Evolutionary conservation across 2,797 vertebrate species (phyloP), one percentile per base, ranked within the genome.

Genomic region (Cirrhinus molitorella): DNA sequence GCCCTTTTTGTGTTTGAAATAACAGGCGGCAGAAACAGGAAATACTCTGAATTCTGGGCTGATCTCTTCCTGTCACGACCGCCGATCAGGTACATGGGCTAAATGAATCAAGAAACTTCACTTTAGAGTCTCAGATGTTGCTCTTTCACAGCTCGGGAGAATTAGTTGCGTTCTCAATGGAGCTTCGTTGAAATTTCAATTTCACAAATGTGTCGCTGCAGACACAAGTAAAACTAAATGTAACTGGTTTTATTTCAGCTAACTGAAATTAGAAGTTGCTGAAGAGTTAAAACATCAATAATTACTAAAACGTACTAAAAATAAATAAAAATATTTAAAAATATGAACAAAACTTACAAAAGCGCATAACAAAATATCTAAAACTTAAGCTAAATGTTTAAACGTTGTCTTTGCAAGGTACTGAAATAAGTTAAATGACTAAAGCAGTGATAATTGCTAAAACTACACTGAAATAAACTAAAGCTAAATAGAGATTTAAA

Each of bases 11-110:
- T 23, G 31, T 75, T 16, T 57, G 51, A 57, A 23, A 57, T 5
- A 55, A 23, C 73, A 75, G 37, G 53, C 3, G 1, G 0, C 31
- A 23, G 10, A 61, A 19, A 47, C 55, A 47, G 74, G 74, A 77
- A 63, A 21, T 77, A 21, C n/a, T 77, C 40, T 21, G 74, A 63
- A 12, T 59, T 75, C 73, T 75, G 73, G 3, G 34, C 34, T 57
- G 73, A 75, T 57, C 74, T 45, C 55, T 61, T 61, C 74, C 55
- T 61, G 74, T 57, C 49, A 1, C 7, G 31, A 4, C 6, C 16
- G 1, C 11, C 16, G 28, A 53, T 53, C 71, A 19, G 40, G 6
- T 25, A 47, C 23, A 70, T 9, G 21, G 14, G 14, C 16, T 3
- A 5, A n/a, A 1, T 14, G 4, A 14, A 37, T 37, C 47, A 4